Conservation (phyloP, 2,113 vertebrate genomes). For the Thinocorus orbignyianus region DNA sequence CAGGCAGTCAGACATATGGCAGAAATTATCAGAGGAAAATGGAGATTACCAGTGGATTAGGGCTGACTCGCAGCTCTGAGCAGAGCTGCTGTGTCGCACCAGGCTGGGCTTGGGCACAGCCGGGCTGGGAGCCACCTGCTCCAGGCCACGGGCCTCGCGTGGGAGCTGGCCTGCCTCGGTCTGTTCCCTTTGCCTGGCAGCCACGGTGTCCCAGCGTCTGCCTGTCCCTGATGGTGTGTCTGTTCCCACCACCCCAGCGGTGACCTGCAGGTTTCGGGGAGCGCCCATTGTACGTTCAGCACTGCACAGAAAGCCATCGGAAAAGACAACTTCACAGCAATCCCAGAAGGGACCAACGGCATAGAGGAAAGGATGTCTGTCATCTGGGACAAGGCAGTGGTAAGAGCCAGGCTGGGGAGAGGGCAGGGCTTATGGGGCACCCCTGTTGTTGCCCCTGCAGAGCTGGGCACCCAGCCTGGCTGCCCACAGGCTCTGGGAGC, state of each 20-base stretch:
- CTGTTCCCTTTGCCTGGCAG: neutral
- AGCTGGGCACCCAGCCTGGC: neutral
- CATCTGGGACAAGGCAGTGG: conserved; percentile 99
- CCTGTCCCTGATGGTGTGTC: neutral
- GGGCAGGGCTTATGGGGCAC: neutral
- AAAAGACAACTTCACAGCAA: conserved; percentile 98
- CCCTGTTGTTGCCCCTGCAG: rapidly evolving
- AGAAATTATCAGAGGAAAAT: conserved; percentile 44
- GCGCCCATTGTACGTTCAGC: conserved; percentile 95
- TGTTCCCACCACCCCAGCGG: conserved; percentile 77
- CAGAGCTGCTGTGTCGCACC: neutral
- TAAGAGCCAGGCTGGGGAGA: conserved; percentile 62
- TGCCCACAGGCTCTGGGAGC: neutral
- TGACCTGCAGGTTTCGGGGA: conserved; percentile 92
- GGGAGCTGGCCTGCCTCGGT: neutral
- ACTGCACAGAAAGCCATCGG: conserved; percentile 97
- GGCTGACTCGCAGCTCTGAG: neutral
- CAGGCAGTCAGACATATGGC: conserved; percentile 38
- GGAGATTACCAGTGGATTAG: conserved; percentile 52
- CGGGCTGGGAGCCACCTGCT: neutral
- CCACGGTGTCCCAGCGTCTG: neutral
- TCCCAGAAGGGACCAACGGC: conserved; percentile 95
- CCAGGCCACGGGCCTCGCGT: neutral
- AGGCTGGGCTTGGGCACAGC: neutral
- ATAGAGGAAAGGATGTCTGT: conserved; percentile 94